These are phyloP conservation scores for Phrynosoma platyrhinos DNA, from an alignment of 2,113 vertebrate genomes.

Conservation along the genomic window DNA sequence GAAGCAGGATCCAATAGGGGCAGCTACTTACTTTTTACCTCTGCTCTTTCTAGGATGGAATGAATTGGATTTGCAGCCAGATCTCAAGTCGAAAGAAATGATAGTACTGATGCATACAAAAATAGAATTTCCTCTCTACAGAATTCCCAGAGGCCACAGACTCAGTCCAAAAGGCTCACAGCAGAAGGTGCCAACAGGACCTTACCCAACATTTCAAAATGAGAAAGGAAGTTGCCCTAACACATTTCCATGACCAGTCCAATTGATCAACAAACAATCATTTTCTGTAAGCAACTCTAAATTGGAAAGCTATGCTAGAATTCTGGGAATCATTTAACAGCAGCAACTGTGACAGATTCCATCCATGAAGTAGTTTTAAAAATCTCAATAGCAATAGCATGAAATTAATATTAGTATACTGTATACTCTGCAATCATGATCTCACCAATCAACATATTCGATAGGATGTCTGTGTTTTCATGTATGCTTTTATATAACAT, in stretches of 20 bases:
- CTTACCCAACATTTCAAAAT: neutral
- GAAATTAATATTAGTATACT: neutral
- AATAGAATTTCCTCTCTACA: conserved; percentile 26
- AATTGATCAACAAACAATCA: neutral
- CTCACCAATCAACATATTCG: neutral
- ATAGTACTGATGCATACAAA: conserved; percentile 36
- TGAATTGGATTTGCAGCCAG: conserved; percentile 94
- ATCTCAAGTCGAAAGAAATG: conserved; percentile 87
- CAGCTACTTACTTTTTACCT: neutral
- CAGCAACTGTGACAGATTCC: neutral
- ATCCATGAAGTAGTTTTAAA: neutral
- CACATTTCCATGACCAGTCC: rapidly evolving
- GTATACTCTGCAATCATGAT: neutral
- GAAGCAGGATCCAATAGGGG: neutral
- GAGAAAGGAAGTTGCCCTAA: neutral
- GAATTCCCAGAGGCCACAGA: neutral
- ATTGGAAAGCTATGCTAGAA: neutral
- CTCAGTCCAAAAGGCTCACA: neutral
- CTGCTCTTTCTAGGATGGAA: conserved; percentile 83
- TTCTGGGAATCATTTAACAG: neutral
- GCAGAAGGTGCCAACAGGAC: rapidly evolving
- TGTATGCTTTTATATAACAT: neutral
- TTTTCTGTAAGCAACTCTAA: neutral
- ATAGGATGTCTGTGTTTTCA: neutral
- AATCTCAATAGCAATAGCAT: neutral